A percentile compares a stretch with the other conserved stretches of the same genome.
phyloP scores from a whole-genome alignment of 2,888 invertebrate genomes.

The Tolmerus cingulatus region DNA sequence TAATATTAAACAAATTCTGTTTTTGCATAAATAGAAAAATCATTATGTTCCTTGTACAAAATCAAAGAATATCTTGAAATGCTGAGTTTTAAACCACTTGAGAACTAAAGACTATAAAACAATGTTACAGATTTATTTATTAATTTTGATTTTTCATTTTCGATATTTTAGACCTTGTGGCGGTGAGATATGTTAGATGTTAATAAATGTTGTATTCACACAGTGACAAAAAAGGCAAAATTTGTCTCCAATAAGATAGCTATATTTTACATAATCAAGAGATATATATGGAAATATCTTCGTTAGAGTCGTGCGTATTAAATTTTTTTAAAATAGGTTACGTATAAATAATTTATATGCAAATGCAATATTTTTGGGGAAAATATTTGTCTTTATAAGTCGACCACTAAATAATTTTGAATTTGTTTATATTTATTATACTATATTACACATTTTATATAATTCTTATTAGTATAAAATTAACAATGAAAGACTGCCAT shows the following conservation, averaged over 20 bases:
- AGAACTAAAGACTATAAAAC: too few species aligned
- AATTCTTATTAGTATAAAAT: too few species aligned
- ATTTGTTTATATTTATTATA: too few species aligned
- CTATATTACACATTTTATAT: too few species aligned
- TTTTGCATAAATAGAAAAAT: not conserved
- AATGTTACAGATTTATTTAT: not conserved
- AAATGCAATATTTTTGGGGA: too few species aligned
- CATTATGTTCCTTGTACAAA: not conserved
- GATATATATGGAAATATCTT: not conserved
- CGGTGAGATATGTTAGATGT: not conserved
- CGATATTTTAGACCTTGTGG: not conserved
- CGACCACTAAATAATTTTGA: too few species aligned
- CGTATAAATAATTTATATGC: too few species aligned
- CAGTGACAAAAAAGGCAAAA: not conserved
- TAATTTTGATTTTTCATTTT: not conserved
- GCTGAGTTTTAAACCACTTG: not conserved
- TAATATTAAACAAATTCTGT: not conserved
- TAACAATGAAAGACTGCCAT: too few species aligned
- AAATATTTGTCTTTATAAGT: too few species aligned
- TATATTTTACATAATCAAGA: not conserved
- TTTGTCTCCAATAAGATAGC: not conserved
- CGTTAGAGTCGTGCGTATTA: not conserved
- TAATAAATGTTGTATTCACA: not conserved
- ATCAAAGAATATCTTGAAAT: not conserved
- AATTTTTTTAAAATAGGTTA: not conserved